phyloP scores from a whole-genome alignment of 2,113 vertebrate genomes.

The Pelecanoides urinatrix region DNA sequence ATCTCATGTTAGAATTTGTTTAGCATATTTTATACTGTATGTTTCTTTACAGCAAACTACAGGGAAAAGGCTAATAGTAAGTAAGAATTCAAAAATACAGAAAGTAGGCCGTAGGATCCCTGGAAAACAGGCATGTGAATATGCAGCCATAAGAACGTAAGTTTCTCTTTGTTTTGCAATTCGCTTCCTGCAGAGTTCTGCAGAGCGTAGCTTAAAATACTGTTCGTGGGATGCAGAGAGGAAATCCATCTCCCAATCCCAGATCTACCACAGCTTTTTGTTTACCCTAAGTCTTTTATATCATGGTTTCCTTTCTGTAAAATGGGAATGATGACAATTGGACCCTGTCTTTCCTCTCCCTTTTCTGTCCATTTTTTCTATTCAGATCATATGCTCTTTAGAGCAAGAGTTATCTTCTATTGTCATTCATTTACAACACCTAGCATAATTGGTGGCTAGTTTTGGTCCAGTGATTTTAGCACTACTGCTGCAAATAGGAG shows the following conservation, averaged over 20 bases:
- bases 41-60: neutral
- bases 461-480: neutral
- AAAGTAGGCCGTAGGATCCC: neutral
- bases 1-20: neutral
- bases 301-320: neutral
- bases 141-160: rapidly evolving
- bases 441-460: neutral
- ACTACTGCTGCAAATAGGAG: neutral
- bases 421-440: neutral
- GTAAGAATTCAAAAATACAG: neutral
- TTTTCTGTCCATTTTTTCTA: neutral
- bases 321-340: neutral
- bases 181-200: neutral
- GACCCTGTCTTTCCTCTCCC: neutral
- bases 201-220: neutral
- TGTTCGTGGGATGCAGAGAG: neutral
- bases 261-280: neutral
- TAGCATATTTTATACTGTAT: neutral
- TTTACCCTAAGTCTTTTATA: neutral
- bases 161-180: neutral
- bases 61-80: neutral
- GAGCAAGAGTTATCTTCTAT: neutral
- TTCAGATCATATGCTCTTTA: neutral
- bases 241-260: neutral
- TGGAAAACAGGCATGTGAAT: neutral